Evolutionary conservation across 1,140 invertebrate genomes (phyloP), one percentile per base, ranked within the genome.

Genomic region (Magallana gigas): DNA sequence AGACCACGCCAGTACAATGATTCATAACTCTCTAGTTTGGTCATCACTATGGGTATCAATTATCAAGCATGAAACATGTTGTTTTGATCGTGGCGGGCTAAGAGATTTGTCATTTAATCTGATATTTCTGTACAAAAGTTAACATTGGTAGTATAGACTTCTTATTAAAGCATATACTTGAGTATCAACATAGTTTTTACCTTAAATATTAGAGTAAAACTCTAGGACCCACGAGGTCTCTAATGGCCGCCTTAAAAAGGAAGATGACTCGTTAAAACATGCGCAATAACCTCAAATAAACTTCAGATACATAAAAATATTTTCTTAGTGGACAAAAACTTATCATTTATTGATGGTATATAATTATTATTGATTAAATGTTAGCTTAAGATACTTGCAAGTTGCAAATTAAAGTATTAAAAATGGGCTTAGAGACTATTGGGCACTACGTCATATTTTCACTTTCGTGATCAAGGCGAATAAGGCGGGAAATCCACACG

Each of bases 401-500:
- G 36, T 48, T 23, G 23, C 23, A 23, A 23, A 23, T 23, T 23
- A 23, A 23, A 23, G 23, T 23, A 23, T 23, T 23, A 23, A 23
- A 23, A 23, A 5, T 71, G 9, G 68, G 68, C 23, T 76, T 76
- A 76, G 29, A 76, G 68, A 76, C 29, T 76, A 11, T 76, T 76
- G 68, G 12, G 68, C 29, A 29, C 2, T 76, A 76, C 68, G 68
- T 76, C 68, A 76, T 76, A 76, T 76, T 76, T 76, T 76, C 68
- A 76, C 68, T 76, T 76, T 76, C 23, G 23, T 76, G 68, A 76
- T 16, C 57, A 83, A 83, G 56, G 18, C 58, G 18, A 87, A 87
- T 84, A 89, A 87, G 88, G 88, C 88, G 88, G 86, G 88, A 89
- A 89, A 89, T 85, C 18, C 11, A 85, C 68, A 29, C 23, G 23